Evolutionary conservation across 2,113 vertebrate genomes (phyloP), one percentile per base, ranked within the genome.

Genomic region (Eubucco bourcierii): DNA sequence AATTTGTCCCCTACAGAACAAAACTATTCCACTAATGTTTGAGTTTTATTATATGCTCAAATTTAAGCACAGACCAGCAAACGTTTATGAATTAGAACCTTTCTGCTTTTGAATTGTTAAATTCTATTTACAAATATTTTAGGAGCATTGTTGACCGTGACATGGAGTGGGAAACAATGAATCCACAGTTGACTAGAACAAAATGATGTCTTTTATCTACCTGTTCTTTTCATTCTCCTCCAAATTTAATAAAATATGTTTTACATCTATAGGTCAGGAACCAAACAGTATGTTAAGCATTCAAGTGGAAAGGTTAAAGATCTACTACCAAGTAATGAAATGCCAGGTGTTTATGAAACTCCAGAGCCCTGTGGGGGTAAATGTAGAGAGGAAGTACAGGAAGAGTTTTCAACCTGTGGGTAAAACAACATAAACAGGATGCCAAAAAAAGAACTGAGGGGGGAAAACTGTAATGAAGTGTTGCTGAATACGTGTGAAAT

Each of bases 331-430:
- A 93, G 58, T 95, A 95, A 96, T 95, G 92, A 95, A 95, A 92
- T 95, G 87, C 84, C 95, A 95, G 95, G 94, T 97, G 90, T 97
- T 97, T 96, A 96, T 95, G 91, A 96, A 95, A 96, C 83, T 90
- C 75, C 80, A 95, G 59, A 94, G 77, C 87, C 77, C 96, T 96
- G 8, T 90, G 70, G 84, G 75, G 87, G 75, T 7, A 25, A 78
- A 88, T 74, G 34, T 75, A 92, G 90, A 67, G 74, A 84, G 53
- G 53, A 89, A 89, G 83, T 76, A 28, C 80, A 91, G 87, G 72
- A 92, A 86, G 63, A 91, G 76, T 93, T 86, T 33, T 72, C 75
- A 91, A 88, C 84, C 80, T 94, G 20, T 90, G 80, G 84, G 87
- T 91, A 84, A 92, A 97, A 66, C 78, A 94, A 88, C 78, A 81